A percentile compares a stretch with the other conserved stretches of the same genome.
These are phyloP conservation scores for Falcunculus frontatus DNA, from an alignment of 2,113 vertebrate species.

Conservation along the genomic window DNA sequence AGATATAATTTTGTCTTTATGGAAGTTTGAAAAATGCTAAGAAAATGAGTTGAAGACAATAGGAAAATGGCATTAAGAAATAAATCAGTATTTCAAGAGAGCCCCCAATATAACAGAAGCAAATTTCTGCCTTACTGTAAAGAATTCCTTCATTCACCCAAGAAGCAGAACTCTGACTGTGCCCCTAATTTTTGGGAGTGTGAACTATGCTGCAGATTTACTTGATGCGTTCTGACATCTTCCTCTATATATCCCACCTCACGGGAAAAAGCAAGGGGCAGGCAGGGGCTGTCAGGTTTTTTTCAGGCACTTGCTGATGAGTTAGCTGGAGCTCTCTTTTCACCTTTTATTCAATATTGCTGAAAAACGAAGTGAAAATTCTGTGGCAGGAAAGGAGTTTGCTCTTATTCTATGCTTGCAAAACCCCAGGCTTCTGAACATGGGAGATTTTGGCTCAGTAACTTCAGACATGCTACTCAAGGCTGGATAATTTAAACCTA, in stretches of 20 bases:
- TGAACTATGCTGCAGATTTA: not conserved
- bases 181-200: not conserved
- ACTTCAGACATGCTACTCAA: not conserved
- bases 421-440: not conserved
- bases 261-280: not conserved
- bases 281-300: not conserved
- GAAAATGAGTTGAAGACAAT: not conserved
- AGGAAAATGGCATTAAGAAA: not conserved
- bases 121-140: not conserved
- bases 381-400: not conserved
- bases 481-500: not conserved
- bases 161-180: not conserved
- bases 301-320: not conserved
- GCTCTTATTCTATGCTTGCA: not conserved
- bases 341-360: not conserved
- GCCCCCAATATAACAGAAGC: accelerated
- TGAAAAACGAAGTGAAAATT: not conserved
- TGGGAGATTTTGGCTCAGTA: not conserved
- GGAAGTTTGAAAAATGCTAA: not conserved
- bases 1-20: not conserved
- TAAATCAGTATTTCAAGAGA: not conserved
- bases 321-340: not conserved
- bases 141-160: not conserved
- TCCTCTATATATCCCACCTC: not conserved
- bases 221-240: not conserved